Evolutionary conservation across 2,888 invertebrate species (phyloP).

Genomic region (Athrips mouffetella): DNA sequence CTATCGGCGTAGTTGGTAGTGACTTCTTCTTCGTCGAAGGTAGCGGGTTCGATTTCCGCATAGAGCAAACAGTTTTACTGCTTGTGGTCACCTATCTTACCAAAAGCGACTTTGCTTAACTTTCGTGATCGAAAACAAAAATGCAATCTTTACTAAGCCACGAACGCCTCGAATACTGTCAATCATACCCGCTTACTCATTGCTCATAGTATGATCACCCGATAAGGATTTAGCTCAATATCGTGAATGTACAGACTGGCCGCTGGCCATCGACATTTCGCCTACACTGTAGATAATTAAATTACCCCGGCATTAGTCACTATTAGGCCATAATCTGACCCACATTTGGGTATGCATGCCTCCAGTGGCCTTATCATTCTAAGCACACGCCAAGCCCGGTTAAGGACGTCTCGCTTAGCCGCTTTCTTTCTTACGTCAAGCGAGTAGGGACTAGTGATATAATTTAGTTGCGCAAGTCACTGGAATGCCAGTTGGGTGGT

Average conservation of each 20-base stretch:
- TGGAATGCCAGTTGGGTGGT: constrained; percentile 13
- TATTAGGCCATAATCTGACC: constrained; percentile 30
- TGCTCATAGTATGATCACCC: neutral
- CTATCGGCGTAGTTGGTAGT: no score
- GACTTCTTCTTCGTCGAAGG: no score
- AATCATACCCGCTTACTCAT: neutral
- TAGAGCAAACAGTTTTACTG: no score
- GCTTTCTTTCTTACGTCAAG: constrained; percentile 69
- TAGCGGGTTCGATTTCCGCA: no score
- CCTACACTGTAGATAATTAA: constrained; percentile 23
- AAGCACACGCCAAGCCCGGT: constrained; percentile 46
- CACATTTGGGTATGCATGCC: constrained; percentile 29
- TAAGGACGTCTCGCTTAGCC: constrained; percentile 69
- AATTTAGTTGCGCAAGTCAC: constrained; percentile 31
- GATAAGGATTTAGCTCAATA: neutral
- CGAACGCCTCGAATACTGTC: no score
- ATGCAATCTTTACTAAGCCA: no score
- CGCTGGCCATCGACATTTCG: constrained; percentile 16
- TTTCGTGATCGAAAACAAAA: no score
- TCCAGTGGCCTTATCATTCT: constrained; percentile 46
- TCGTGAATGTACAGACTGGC: constrained; percentile 3
- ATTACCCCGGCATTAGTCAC: constrained; percentile 27
- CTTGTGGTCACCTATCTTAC: no score
- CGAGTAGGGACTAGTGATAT: constrained; percentile 48
- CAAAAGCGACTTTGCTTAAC: no score